Evolutionary conservation across 2,797 vertebrate genomes (phyloP).

Genomic region (Amblyraja radiata): DNA sequence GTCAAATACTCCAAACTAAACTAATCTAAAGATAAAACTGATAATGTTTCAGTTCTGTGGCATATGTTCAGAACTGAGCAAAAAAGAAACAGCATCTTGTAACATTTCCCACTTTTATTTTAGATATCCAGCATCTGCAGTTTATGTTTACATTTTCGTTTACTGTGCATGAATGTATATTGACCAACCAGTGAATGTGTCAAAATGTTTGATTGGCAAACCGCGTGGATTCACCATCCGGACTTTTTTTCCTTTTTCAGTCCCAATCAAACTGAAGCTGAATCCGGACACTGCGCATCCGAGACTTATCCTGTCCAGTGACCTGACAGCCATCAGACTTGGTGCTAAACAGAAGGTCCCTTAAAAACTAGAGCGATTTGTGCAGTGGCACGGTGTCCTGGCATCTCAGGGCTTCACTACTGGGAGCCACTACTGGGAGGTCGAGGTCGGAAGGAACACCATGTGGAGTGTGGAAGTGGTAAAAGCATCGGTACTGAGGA

Average conservation of each 20-base stretch:
- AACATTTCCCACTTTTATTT: too few relatives aligned
- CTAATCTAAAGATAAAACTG: too few relatives aligned
- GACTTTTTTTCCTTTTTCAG: not conserved
- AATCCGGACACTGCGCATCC: not conserved
- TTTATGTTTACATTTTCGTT: too few relatives aligned
- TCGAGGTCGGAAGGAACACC: conserved; percentile 37
- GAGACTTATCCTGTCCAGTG: not conserved
- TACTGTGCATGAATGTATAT: too few relatives aligned
- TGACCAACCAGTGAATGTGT: too few relatives aligned
- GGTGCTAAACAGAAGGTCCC: not conserved
- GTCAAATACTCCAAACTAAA: too few relatives aligned
- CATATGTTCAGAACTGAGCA: too few relatives aligned
- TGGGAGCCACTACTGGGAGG: conserved; percentile 41
- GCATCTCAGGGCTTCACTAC: conserved; percentile 28
- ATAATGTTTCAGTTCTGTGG: too few relatives aligned
- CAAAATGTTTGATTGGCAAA: too few relatives aligned
- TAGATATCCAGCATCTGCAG: too few relatives aligned
- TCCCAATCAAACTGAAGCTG: not conserved
- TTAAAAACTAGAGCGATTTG: not conserved
- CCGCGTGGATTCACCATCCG: not conserved
- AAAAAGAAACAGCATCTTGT: too few relatives aligned
- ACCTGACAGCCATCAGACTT: not conserved
- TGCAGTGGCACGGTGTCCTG: conserved; percentile 39
- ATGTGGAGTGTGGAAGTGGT: not conserved
- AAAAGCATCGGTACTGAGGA: conserved; percentile 22